Evolutionary conservation across 2,113 vertebrate genomes (phyloP).

Genomic region (Seriola rivoliana): DNA sequence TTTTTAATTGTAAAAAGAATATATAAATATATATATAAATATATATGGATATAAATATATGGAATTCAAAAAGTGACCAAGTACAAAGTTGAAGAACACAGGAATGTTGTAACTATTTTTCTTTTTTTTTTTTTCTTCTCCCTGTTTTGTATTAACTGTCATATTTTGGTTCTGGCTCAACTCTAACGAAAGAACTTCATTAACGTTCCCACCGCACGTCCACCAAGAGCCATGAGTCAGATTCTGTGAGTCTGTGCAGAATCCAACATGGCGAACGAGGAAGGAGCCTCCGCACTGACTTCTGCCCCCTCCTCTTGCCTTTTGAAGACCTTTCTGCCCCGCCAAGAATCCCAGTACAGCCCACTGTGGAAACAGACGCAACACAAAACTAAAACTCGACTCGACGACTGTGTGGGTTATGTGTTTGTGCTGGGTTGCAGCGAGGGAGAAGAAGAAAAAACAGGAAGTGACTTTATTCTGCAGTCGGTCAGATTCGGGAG

Average conservation of each 20-base stretch:
- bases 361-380: slow-evolving; percentile 28
- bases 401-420: background rate
- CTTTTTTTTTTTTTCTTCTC: slow-evolving; percentile 38
- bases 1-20: slow-evolving; percentile 91
- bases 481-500: background rate
- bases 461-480: slow-evolving; percentile 7
- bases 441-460: slow-evolving; percentile 13
- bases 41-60: slow-evolving; percentile 88
- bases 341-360: slow-evolving; percentile 71
- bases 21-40: slow-evolving; percentile 86
- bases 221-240: background rate
- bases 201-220: slow-evolving; percentile 22
- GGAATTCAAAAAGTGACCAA: slow-evolving; percentile 85
- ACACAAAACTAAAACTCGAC: too few species aligned
- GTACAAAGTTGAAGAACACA: slow-evolving; percentile 76
- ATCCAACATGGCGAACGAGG: slow-evolving; percentile 14
- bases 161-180: slow-evolving; percentile 50
- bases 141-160: slow-evolving; percentile 70
- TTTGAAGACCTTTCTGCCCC: slow-evolving; percentile 55
- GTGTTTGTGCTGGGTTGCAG: background rate
- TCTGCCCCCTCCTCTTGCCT: slow-evolving; percentile 28
- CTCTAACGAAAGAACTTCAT: slow-evolving; percentile 1
- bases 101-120: slow-evolving; percentile 77
- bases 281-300: slow-evolving; percentile 3
- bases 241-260: slow-evolving; percentile 19